Evolutionary conservation across 2,113 vertebrate genomes (phyloP).

Genomic region (Nothocercus nigrocapillus): DNA sequence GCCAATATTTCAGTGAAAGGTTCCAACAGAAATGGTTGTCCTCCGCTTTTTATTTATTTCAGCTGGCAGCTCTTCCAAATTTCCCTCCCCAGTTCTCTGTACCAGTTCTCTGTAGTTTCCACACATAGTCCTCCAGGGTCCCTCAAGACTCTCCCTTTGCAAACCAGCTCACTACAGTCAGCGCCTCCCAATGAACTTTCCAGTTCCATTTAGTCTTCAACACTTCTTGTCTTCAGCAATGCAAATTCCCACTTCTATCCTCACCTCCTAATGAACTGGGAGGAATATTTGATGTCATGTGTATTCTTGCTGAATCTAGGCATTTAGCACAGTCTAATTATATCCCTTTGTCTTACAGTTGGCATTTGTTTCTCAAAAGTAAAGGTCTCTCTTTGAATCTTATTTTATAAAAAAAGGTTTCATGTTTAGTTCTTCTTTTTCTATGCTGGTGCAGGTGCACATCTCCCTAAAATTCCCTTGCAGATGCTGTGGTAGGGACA

Average conservation of each 20-base stretch:
- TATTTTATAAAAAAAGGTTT: not conserved
- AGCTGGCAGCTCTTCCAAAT: conserved; percentile 37
- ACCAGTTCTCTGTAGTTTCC: not conserved
- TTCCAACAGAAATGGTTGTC: conserved; percentile 40
- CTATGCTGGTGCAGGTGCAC: not conserved
- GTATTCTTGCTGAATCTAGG: not conserved
- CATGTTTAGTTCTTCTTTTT: not conserved
- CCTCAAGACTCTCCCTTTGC: conserved; percentile 18
- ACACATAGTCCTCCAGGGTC: not conserved
- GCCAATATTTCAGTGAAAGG: conserved; percentile 70
- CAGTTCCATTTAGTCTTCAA: not conserved
- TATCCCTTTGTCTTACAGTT: not conserved
- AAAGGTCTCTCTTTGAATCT: not conserved
- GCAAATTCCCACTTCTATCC: not conserved
- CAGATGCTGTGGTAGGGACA: not conserved
- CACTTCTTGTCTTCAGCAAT: not conserved
- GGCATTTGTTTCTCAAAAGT: not conserved
- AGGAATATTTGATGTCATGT: not conserved
- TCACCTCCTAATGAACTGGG: not conserved
- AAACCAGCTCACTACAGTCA: not conserved
- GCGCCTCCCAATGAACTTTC: not conserved
- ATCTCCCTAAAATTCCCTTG: not conserved
- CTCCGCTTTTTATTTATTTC: conserved; percentile 59
- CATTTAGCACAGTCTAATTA: not conserved
- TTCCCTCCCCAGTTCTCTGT: conserved; percentile 40